These are phyloP conservation scores for Melanogrammus aeglefinus DNA, from an alignment of 2,797 vertebrate genomes.

Conservation along the genomic window DNA sequence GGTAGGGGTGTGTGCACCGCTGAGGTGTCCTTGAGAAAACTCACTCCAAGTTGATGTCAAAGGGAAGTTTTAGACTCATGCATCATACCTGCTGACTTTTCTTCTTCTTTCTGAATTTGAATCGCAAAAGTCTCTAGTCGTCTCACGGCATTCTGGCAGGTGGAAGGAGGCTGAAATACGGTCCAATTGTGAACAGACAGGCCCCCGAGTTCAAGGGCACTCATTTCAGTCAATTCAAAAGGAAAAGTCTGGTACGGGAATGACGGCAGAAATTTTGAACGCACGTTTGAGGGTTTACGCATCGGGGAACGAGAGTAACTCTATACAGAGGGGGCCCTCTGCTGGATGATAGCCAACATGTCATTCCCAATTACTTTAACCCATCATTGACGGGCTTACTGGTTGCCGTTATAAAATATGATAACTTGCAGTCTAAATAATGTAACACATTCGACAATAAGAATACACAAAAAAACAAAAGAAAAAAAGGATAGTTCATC, in stretches of 20 bases:
- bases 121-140: slow-evolving; percentile 35
- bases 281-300: neutral
- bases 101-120: slow-evolving; percentile 47
- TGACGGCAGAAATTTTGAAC: neutral
- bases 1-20: slow-evolving; percentile 27
- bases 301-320: neutral
- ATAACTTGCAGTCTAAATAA: too few species aligned
- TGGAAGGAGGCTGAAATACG: slow-evolving; percentile 36
- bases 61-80: slow-evolving; percentile 52
- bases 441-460: too few species aligned
- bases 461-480: too few species aligned
- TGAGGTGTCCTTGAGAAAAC: slow-evolving; percentile 62
- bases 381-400: neutral
- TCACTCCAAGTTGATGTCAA: slow-evolving; percentile 55
- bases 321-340: neutral
- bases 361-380: neutral
- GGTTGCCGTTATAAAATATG: neutral
- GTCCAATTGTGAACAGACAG: neutral
- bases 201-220: neutral
- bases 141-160: slow-evolving; percentile 37
- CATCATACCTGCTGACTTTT: slow-evolving; percentile 58
- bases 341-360: neutral
- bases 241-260: neutral
- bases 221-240: neutral
- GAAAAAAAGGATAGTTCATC: neutral